Percentiles rank a stretch among this genome's conserved stretches.
Conservation (phyloP, 2,797 vertebrate genomes). For the Pelobates cultripes region DNA sequence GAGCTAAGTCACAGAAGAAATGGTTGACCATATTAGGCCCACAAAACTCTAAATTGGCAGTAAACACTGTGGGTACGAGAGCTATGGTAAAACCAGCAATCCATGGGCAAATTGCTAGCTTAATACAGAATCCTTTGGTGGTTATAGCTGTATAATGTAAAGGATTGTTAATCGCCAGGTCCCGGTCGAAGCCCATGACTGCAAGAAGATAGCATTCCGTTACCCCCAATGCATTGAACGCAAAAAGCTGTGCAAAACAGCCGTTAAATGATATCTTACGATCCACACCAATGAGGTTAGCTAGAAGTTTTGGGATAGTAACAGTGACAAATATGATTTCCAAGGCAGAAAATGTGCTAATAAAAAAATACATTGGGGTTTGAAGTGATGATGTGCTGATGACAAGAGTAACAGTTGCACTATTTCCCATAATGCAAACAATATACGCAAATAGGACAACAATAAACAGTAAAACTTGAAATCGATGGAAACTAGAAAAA, state of each 20-base stretch:
- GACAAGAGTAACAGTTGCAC: neutral
- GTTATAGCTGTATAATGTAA: neutral
- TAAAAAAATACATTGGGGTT: neutral
- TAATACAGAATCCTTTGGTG: neutral
- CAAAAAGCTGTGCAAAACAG: neutral
- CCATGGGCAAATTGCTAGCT: neutral
- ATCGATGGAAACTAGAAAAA: neutral
- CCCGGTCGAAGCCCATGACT: conserved; percentile 47
- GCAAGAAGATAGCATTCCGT: conserved; percentile 56
- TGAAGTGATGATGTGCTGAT: neutral
- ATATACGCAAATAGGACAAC: neutral
- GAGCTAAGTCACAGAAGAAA: neutral
- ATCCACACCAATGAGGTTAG: neutral
- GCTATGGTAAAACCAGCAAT: neutral
- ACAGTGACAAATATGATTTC: neutral
- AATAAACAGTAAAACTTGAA: neutral
- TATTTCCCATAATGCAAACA: neutral
- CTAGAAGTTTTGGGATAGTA: neutral
- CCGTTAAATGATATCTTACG: neutral
- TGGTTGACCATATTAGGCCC: neutral
- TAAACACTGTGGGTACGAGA: neutral
- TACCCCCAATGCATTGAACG: conserved; percentile 17
- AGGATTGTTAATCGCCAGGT: conserved; percentile 5
- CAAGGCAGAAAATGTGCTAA: neutral
- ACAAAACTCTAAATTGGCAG: neutral